phyloP scores from a whole-genome alignment of 2,888 invertebrate species.

The Deilephila elpenor region DNA sequence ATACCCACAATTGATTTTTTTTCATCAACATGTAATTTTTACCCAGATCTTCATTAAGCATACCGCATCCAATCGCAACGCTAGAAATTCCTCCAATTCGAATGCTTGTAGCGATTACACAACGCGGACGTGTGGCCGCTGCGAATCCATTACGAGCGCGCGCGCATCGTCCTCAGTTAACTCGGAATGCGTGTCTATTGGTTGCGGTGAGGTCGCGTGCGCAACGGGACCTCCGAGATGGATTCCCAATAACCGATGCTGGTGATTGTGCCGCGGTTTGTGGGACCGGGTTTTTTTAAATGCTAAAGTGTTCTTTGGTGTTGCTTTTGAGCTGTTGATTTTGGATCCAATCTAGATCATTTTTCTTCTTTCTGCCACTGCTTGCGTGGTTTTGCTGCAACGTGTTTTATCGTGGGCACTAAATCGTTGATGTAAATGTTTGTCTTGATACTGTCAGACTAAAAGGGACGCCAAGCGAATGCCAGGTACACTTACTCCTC shows the following conservation, averaged over 20 bases:
- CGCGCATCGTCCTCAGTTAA: conserved; percentile 56
- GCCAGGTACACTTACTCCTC: no score
- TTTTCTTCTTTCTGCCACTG: no score
- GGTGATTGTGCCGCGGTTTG: conserved; percentile 21
- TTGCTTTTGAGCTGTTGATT: not conserved
- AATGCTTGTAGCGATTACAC: conserved; percentile 7
- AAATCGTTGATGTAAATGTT: no score
- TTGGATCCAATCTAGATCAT: no score
- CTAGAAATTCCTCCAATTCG: conserved; percentile 1
- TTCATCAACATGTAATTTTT: no score
- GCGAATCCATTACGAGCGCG: conserved; percentile 49
- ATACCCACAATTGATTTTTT: no score
- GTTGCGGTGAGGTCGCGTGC: conserved; percentile 66
- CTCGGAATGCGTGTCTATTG: conserved; percentile 64
- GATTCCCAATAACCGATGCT: conserved; percentile 42
- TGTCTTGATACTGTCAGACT: no score
- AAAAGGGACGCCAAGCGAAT: no score
- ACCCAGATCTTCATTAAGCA: not conserved
- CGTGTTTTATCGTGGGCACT: no score
- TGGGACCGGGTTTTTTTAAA: conserved; percentile 30
- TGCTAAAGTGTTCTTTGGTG: not conserved
- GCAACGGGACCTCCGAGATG: conserved; percentile 66
- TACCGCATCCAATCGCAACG: not conserved
- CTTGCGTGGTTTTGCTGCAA: no score
- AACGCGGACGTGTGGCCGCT: conserved; percentile 34